Evolutionary conservation across 2,888 invertebrate genomes (phyloP), one percentile per base, ranked within the genome.

Genomic region (Hipparchia semele): DNA sequence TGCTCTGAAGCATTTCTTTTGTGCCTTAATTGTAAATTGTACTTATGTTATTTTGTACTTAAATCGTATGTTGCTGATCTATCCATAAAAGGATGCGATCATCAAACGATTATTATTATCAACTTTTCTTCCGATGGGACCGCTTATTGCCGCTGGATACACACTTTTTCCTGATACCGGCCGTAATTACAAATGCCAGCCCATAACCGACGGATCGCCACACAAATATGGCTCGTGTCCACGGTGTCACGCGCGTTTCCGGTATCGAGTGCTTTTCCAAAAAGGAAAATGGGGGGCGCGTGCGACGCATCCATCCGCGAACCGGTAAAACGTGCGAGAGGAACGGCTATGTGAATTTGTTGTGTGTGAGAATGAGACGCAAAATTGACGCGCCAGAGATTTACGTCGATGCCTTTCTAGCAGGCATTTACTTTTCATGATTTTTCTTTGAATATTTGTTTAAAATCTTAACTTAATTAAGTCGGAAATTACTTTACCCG

Each of bases 251-350:
- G 77, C 77, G 76, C 75, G 77, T 79, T 78, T 81, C 81, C 82
- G 79, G 77, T 77, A 77, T 59, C 72, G 64, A 72, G 71, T 72
- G 70, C 78, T 78, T 79, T 79, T 76, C 67, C 75, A 80, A 81
- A 79, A 80, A 78, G 78, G 78, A 79, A 80, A 80, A 80, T 78
- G 78, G 78, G 73, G 78, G 76, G 76, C 79, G 79, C 81, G 78
- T 79, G 80, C 75, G 76, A 58, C 72, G 77, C 77, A 76, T 79
- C 79, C 78, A 76, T 71, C 71, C 54, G 45, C 71, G 68, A 66
- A 77, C 67, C 76, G 78, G 69, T 81, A 79, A 68, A 61, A 61
- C 54, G 74, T 62, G 74, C 9, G 75, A 76, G 64, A 66, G 73
- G 73, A 73, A 76, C 10, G 70, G n/a, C 23, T 53, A 53, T 72